Evolutionary conservation across 2,113 vertebrate genomes (phyloP), one percentile per base, ranked within the genome.

Genomic region (Aptenodytes patagonicus): DNA sequence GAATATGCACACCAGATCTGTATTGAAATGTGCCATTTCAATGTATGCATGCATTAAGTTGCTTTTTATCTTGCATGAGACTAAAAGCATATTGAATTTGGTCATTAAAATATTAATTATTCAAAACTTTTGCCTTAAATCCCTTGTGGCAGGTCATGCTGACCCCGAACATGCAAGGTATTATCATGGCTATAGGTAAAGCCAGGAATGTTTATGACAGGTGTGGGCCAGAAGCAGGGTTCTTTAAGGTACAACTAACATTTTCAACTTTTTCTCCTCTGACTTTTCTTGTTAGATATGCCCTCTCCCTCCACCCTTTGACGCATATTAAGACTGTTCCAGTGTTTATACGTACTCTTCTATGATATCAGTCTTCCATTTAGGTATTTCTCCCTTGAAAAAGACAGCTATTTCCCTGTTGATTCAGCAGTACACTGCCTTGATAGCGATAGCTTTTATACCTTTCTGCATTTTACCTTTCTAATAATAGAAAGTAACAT

Each of bases 171-270:
- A 99, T 99, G 99, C 99, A 99, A 99, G 99, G 99, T 99, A 98
- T 99, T 98, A 99, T 99, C 98, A 99, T 99, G 99, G 99, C 99
- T 97, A 99, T 99, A 99, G 99, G 98, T 98, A 99, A 99, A 99
- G 98, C 99, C 98, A 98, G 99, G 98, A 99, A 96, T 99, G 98
- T 99, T 66, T 99, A 99, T 99, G 99, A 99, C 98, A 99, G 99
- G 98, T 99, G 97, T 98, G 99, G 99, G 95, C 99, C 99, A 87
- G 99, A 99, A 98, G 99, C 99, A 97, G 99, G 99, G 97, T 99
- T 99, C 98, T 99, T 99, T 98, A 99, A 99, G 99, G 99, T 99
- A 99, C 98, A 98, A 97, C 87, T 95, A 94, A 97, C 77, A 69
- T 96, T 98, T 98, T 97, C 93, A 97, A 97, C 80, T 89, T 95